Percentiles rank a stretch among this genome's conserved stretches.
Evolutionary conservation across 2,113 vertebrate species (phyloP).

Genomic region (Clinocottus analis): DNA sequence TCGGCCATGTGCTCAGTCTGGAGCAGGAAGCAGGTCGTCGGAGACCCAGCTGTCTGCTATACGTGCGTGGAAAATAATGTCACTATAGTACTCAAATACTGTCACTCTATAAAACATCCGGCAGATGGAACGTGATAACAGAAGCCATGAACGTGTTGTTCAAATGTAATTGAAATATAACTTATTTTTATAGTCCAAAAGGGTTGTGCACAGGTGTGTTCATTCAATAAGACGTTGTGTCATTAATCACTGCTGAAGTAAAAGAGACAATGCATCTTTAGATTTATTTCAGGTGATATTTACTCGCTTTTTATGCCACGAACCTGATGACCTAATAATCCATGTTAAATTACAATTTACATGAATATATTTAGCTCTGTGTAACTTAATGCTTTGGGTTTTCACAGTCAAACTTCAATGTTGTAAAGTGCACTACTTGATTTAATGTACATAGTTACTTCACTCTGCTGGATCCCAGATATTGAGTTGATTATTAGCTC

Average conservation of each 20-base stretch:
- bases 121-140: background rate
- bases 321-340: background rate
- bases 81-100: conserved; percentile 6
- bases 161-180: conserved; percentile 1
- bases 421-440: background rate
- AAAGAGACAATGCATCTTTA: background rate
- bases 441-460: background rate
- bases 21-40: background rate
- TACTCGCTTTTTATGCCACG: too few species aligned
- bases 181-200: background rate
- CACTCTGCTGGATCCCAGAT: background rate
- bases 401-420: background rate
- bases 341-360: background rate
- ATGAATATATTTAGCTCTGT: background rate
- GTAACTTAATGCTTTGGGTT: background rate
- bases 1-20: background rate
- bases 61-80: background rate
- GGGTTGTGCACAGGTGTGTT: background rate
- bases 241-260: background rate
- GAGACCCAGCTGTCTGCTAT: background rate
- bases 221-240: background rate
- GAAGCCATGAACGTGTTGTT: background rate
- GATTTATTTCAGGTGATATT: background rate
- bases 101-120: background rate
- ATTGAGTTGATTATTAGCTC: background rate